phyloP scores from a whole-genome alignment of 2,797 vertebrate genomes.

The Neopelma chrysocephalum region DNA sequence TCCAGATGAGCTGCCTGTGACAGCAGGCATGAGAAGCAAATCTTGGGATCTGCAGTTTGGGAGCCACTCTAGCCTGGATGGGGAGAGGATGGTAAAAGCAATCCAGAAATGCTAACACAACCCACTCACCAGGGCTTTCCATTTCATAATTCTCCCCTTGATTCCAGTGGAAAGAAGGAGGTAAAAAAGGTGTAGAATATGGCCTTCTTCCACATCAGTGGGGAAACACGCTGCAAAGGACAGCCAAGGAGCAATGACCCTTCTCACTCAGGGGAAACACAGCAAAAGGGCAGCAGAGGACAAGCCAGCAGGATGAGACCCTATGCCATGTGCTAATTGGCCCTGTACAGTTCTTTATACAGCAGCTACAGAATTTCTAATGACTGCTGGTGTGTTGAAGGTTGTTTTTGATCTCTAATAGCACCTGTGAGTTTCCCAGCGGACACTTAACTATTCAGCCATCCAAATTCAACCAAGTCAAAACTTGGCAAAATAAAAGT shows the following conservation, averaged over 20 bases:
- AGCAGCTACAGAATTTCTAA: not conserved
- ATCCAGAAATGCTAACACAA: not conserved
- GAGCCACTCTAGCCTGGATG: not conserved
- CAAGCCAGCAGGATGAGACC: not conserved
- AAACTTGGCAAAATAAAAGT: not conserved
- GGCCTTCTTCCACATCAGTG: not conserved
- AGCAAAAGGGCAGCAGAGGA: not conserved
- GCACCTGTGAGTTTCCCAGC: not conserved
- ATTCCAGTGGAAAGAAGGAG: not conserved
- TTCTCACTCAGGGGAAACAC: not conserved
- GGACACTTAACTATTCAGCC: not conserved
- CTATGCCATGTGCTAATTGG: not conserved
- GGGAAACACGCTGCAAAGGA: not conserved
- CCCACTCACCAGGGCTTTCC: not conserved
- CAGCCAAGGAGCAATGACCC: not conserved
- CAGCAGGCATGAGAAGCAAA: not conserved
- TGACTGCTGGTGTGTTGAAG: not conserved
- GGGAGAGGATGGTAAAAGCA: not conserved
- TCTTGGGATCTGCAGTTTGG: not conserved
- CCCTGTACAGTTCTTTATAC: not conserved
- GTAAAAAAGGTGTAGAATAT: not conserved
- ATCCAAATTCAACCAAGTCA: not conserved
- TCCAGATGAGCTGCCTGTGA: not conserved
- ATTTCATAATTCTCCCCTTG: not conserved
- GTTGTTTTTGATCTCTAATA: not conserved